Evolutionary conservation across 2,797 vertebrate species (phyloP).

Genomic region (Apogon hyalosoma): DNA sequence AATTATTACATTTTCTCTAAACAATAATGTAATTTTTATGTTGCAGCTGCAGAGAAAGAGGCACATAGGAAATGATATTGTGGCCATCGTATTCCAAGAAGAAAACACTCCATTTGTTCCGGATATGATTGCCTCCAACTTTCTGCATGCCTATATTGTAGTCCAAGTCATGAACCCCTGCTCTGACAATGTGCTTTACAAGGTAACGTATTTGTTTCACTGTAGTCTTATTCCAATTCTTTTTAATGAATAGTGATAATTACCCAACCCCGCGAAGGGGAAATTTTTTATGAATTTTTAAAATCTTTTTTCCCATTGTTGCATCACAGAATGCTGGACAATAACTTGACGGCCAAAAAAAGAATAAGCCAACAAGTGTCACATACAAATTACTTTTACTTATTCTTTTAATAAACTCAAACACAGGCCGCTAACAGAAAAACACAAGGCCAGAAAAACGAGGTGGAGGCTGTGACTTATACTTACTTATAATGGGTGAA

Average conservation of each 20-base stretch:
- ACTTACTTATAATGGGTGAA: too few species aligned
- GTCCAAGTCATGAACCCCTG: slow-evolving; percentile 90
- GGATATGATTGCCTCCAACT: slow-evolving; percentile 98
- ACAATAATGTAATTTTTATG: slow-evolving; percentile 7
- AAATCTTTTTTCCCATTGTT: too few species aligned
- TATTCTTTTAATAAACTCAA: too few species aligned
- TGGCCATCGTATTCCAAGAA: slow-evolving; percentile 95
- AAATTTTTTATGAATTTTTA: too few species aligned
- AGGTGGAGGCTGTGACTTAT: too few species aligned
- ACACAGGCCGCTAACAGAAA: too few species aligned
- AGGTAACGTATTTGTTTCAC: slow-evolving; percentile 79
- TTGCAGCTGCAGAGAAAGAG: slow-evolving; percentile 94
- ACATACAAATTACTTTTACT: too few species aligned
- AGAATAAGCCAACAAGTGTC: too few species aligned
- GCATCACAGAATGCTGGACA: too few species aligned
- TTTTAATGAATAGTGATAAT: background rate
- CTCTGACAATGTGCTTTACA: slow-evolving; percentile 89
- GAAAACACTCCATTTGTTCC: slow-evolving; percentile 97
- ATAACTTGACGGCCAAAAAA: too few species aligned
- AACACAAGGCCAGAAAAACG: too few species aligned
- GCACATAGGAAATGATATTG: slow-evolving; percentile 98
- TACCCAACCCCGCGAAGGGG: too few species aligned
- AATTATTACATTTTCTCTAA: background rate
- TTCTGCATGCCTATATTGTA: slow-evolving; percentile 94
- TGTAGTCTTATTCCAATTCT: slow-evolving; percentile 22